Conservation (phyloP, 1,140 invertebrate genomes). For the Coboldia fuscipes region DNA sequence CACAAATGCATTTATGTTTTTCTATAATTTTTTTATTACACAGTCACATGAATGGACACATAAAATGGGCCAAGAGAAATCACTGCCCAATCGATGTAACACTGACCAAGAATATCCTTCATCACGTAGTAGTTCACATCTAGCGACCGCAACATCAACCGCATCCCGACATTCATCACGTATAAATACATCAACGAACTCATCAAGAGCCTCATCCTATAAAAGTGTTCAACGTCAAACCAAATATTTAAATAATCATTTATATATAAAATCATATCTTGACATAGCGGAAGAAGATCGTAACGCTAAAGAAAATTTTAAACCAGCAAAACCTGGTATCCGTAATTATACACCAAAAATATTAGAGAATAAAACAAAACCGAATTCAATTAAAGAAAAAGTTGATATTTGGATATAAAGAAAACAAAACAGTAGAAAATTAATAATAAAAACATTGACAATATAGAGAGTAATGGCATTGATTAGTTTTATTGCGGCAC, state of each 20-base stretch:
- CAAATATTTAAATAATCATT: slow-evolving; percentile 30
- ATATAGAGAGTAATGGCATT: not conserved
- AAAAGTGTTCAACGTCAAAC: slow-evolving; percentile 29
- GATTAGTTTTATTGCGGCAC: slow-evolving; percentile 20
- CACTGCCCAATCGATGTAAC: slow-evolving; percentile 4
- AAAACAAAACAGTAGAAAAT: not conserved
- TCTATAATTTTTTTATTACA: not conserved
- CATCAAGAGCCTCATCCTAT: slow-evolving; percentile 22
- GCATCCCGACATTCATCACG: not conserved
- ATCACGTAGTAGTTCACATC: not conserved
- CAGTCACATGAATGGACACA: not conserved
- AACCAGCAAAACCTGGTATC: slow-evolving; percentile 28
- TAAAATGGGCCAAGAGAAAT: slow-evolving; percentile 6
- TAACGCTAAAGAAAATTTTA: slow-evolving; percentile 19
- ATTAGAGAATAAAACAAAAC: slow-evolving; percentile 20
- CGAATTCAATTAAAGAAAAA: slow-evolving; percentile 1
- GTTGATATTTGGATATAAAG: slow-evolving; percentile 5
- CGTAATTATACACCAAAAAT: slow-evolving; percentile 44
- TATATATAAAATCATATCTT: slow-evolving; percentile 34
- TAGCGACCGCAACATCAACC: not conserved
- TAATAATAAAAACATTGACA: not conserved
- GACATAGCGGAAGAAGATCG: slow-evolving; percentile 27
- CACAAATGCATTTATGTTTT: not conserved
- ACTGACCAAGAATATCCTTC: slow-evolving; percentile 1
- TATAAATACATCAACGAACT: slow-evolving; percentile 2